Conservation (phyloP, 2,797 vertebrate genomes). For the Phylloscopus collybita region DNA sequence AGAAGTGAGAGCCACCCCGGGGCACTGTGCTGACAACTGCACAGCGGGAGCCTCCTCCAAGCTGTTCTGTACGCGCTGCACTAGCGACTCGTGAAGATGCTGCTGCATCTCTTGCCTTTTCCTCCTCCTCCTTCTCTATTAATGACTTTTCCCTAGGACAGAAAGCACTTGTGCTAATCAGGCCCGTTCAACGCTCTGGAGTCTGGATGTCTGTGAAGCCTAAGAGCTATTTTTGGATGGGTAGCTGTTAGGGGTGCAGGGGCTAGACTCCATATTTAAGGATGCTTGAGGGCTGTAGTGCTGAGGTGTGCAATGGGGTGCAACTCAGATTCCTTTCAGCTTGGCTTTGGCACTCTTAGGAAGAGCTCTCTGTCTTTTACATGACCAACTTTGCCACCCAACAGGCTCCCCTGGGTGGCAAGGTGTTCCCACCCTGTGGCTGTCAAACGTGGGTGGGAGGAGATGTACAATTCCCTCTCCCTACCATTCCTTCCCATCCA, state of each 20-base stretch:
- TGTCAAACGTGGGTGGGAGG: background rate
- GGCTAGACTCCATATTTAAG: background rate
- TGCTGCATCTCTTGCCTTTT: slow-evolving; percentile 17
- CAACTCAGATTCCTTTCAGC: background rate
- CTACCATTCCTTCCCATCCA: background rate
- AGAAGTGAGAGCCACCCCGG: background rate
- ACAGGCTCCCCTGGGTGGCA: slow-evolving; percentile 11
- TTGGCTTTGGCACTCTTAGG: slow-evolving; percentile 19
- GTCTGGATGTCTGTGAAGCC: slow-evolving; percentile 9
- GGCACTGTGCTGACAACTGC: slow-evolving; percentile 32
- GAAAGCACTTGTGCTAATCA: background rate
- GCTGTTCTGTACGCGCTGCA: background rate
- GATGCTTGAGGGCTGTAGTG: background rate
- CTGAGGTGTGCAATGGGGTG: background rate
- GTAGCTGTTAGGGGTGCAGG: background rate
- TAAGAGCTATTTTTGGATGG: background rate
- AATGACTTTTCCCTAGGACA: background rate
- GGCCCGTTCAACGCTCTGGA: background rate
- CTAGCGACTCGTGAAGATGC: background rate
- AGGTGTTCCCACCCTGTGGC: background rate
- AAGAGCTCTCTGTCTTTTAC: slow-evolving; percentile 47
- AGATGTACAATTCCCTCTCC: background rate
- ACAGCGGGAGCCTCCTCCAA: slow-evolving; percentile 10
- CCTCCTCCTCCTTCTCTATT: slow-evolving; percentile 8
- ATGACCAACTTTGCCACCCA: slow-evolving; percentile 3